Base-by-base conservation (phyloP, 2,797 vertebrate species). In the Hippopotamyrus pictus region DNA sequence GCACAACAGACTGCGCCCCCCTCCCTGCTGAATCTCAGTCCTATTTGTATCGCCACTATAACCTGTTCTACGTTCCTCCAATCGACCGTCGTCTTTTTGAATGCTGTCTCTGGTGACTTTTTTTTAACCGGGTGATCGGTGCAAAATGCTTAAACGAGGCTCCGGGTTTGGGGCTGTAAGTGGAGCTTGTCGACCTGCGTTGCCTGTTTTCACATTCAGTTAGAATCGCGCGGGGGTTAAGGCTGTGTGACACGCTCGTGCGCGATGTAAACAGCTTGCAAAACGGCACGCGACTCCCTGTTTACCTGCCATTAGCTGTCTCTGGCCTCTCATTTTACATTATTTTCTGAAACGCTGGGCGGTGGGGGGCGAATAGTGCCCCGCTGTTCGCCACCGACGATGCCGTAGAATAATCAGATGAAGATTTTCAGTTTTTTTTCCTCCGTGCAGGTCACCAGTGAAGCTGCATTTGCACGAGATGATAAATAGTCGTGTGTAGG, bases 231-330 rank as follows among this genome's bases (percentile, higher is more conserved):
- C 12, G 17, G 73, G 73, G 73, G 73, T 79, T 37, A 44, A 29
- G 37, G 73, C 73, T 73, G 65, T 29, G 65, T 44, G 73, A 79
- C 37, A 44, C 37, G 5, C 73, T 19, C 37, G 33, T 17, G 37
- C 37, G 73, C 62, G 37, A 76, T 89, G 82, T 88, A 89, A 79
- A 79, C 73, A 44, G 37, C 73, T 44, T 44, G 73, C 73, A 17
- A 44, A 44, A 41, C 73, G 65, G 25, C 65, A 33, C 65, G 65
- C 65, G 65, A 69, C 65, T 69, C 62, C 25, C 25, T 44, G 73
- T 79, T 79, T 79, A 79, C 73, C 73, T 44, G 37, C 73, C 37
- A 79, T 79, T 79, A 79, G 73, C 73, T 29, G 65, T 69, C 65
- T 69, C 25, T 29, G 65, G 25, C 14, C 62, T 69, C 65, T 44